These are phyloP conservation scores for Clamator glandarius DNA, from an alignment of 2,797 vertebrate species.

Conservation along the genomic window DNA sequence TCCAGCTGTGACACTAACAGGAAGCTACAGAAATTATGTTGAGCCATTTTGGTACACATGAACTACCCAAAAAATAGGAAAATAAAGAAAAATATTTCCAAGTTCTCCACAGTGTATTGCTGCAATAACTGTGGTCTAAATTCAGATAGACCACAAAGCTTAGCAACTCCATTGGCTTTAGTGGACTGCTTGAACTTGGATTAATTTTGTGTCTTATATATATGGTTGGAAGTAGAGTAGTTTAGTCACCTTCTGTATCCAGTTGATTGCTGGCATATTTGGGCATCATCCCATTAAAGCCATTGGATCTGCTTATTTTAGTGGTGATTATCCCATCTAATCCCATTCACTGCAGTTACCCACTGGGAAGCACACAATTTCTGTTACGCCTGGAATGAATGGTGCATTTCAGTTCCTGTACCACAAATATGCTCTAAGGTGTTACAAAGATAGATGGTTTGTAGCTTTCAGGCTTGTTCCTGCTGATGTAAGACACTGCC, in stretches of 20 bases:
- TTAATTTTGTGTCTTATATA: conserved; percentile 30
- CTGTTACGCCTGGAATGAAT: conserved; percentile 33
- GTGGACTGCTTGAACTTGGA: neutral
- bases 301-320: conserved; percentile 34
- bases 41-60: neutral
- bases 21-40: neutral
- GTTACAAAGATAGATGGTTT: neutral
- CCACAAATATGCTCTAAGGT: neutral
- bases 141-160: neutral
- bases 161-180: neutral
- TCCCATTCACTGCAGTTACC: conserved; percentile 54
- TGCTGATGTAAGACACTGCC: neutral
- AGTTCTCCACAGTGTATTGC: neutral
- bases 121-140: neutral
- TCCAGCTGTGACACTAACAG: neutral
- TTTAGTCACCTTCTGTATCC: conserved; percentile 27
- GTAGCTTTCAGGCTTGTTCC: neutral
- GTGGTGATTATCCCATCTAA: conserved; percentile 52
- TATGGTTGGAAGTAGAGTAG: conserved; percentile 7
- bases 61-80: neutral
- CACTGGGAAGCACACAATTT: conserved; percentile 30
- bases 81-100: conserved; percentile 4
- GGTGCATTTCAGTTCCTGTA: neutral
- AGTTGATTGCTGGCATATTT: conserved; percentile 38
- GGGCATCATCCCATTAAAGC: conserved; percentile 38